Conservation (phyloP, 2,888 invertebrate species). For the Rosalia funebris region DNA sequence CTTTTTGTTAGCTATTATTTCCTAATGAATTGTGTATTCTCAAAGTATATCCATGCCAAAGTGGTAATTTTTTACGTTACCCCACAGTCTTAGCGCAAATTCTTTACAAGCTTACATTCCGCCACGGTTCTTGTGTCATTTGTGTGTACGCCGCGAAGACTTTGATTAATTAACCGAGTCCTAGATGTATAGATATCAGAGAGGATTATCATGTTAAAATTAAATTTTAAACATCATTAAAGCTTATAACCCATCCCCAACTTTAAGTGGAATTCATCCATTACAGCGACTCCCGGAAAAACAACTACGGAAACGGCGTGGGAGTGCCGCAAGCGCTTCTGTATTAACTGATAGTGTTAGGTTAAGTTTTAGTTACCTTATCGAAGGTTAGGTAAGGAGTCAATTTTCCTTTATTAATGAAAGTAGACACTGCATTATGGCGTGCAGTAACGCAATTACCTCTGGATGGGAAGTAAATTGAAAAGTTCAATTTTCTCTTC, state of each 20-base stretch:
- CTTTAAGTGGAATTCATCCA: constrained; percentile 11
- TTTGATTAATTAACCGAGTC: constrained; percentile 24
- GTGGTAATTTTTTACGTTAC: background rate
- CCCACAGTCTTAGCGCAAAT: background rate
- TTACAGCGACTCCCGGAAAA: background rate
- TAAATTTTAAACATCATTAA: constrained; percentile 15
- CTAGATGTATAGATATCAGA: constrained; percentile 21
- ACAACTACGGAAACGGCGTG: background rate
- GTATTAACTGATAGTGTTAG: background rate
- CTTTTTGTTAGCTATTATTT: too few species aligned
- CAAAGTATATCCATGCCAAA: too few species aligned
- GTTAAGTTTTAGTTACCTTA: background rate
- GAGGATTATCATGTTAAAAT: constrained; percentile 15
- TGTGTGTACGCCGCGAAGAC: constrained; percentile 6
- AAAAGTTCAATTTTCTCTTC: too few species aligned
- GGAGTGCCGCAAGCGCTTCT: background rate
- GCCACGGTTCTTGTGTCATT: constrained; percentile 14
- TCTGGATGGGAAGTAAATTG: too few species aligned
- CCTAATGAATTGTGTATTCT: too few species aligned
- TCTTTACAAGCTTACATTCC: background rate
- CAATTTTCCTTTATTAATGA: too few species aligned
- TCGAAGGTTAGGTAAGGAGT: background rate
- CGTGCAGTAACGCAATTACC: too few species aligned
- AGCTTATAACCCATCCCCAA: constrained; percentile 4
- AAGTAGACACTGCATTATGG: too few species aligned